Conservation (phyloP, 2,797 vertebrate species). For the Carcharodon carcharias region DNA sequence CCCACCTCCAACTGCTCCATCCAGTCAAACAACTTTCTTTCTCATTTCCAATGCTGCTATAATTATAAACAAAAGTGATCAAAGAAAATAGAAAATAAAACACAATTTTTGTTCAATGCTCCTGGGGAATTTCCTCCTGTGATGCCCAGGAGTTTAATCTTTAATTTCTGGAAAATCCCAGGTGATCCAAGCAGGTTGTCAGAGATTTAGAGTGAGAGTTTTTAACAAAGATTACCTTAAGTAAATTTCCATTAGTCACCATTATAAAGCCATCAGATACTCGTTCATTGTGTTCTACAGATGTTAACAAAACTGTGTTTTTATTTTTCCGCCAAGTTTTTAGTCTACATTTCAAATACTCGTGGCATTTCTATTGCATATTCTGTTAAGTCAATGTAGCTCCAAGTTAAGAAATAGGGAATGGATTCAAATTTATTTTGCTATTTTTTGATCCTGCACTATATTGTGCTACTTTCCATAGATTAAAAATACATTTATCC, state of each 20-base stretch:
- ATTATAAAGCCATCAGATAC: background rate
- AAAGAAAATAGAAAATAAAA: background rate
- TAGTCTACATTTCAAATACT: background rate
- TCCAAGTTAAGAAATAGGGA: background rate
- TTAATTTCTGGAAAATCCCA: background rate
- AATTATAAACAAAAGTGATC: background rate
- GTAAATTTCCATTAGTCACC: background rate
- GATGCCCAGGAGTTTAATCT: background rate
- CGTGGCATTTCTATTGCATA: too few relatives aligned
- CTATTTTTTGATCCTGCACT: slow-evolving; percentile 39
- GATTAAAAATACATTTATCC: background rate
- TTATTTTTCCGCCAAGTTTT: background rate
- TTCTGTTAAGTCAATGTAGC: background rate
- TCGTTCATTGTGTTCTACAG: too few relatives aligned
- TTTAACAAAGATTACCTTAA: background rate
- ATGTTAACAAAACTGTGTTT: background rate
- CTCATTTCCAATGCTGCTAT: background rate
- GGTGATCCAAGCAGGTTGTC: background rate
- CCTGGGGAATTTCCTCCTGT: background rate
- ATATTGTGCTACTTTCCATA: slow-evolving; percentile 43
- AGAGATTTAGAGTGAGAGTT: background rate
- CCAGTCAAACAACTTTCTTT: background rate
- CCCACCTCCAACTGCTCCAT: background rate
- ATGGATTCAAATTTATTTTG: slow-evolving; percentile 40
- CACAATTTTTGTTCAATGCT: background rate